Evolutionary conservation across 2,797 vertebrate species (phyloP), one percentile per base, ranked within the genome.

Genomic region (Pterois miles): DNA sequence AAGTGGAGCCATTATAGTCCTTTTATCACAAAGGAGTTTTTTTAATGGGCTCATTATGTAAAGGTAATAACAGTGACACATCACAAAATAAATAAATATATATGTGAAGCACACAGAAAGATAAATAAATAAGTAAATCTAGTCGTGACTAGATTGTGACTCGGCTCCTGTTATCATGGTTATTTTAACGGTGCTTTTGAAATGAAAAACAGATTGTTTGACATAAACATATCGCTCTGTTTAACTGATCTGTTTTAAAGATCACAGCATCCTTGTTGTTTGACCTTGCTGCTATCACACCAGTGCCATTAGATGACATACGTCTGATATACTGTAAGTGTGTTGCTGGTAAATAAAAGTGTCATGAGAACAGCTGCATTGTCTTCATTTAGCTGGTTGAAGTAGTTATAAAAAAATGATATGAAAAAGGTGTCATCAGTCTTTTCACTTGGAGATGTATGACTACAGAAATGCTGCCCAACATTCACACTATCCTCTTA

Each of bases 21-120:
- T 78, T 84, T 76, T 58, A 74, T 65, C 50, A 52, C 43, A 56
- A 59, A 52, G 56, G 25, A 38, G 12, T 22, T 72, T 69, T 38
- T 68, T 43, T 65, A 11, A 40, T 34, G 7, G 38, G 18, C 34
- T 79, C 46, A 71, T 85, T 78, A 64, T 70, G n/a, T 68, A 76
- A 74, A 82, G 73, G 57, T 79, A 80, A 78, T 80, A 65, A 71
- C 36, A 38, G 13, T 11, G 50, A 68, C 34, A 71, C 22, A 50
- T 63, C 18, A 62, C 36, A 43, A 34, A 56, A 59, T n/a, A 59
- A 8, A 69, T 14, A 71, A 54, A 71, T 60, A 59, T 11, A 59
- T 53, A 23, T 43, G 8, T 36, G 31, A 71, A 36, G 25, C 5
- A 52, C 22, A 40, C 18, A 63, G n/a, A 66, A n/a, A 3, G 9